phyloP scores from a whole-genome alignment of 2,113 vertebrate species.

The Mola mola region DNA sequence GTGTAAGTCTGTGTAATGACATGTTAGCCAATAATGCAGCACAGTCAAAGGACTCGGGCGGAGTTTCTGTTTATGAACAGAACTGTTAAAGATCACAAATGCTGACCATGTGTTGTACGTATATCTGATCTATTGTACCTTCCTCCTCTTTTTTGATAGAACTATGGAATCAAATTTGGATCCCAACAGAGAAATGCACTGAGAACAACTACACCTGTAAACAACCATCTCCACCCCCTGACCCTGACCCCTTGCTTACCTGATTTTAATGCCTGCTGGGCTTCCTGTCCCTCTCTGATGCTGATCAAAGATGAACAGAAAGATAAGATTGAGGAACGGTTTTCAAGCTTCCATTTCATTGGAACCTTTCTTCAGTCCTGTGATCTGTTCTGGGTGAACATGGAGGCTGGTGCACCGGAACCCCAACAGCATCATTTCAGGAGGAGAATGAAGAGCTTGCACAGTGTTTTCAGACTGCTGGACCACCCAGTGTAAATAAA shows the following conservation, averaged over 20 bases:
- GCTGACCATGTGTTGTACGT: not conserved
- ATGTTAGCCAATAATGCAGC: not conserved
- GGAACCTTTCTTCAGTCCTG: not conserved
- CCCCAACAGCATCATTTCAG: constrained; percentile 25
- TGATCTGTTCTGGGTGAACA: not conserved
- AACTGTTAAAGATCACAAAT: not conserved
- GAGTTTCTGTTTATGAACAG: not conserved
- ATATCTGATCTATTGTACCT: not conserved
- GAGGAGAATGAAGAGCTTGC: constrained; percentile 13
- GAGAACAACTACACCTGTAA: constrained; percentile 61
- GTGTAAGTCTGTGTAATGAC: constrained; percentile 41
- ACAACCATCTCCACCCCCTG: constrained; percentile 30
- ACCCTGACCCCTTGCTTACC: constrained; percentile 24
- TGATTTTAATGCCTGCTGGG: constrained; percentile 53
- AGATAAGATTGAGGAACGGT: constrained; percentile 4
- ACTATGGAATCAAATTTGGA: constrained; percentile 27
- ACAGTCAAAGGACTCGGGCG: too few species aligned
- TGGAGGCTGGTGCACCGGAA: constrained; percentile 20
- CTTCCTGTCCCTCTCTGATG: constrained; percentile 1
- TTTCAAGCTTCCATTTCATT: constrained; percentile 28
- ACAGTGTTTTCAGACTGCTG: too few species aligned
- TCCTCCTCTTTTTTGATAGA: constrained; percentile 46
- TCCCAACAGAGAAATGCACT: constrained; percentile 64
- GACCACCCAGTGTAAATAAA: constrained; percentile 52
- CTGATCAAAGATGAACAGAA: constrained; percentile 18